These are phyloP conservation scores for Gymnoscopelus microlampas DNA, from an alignment of 2,797 vertebrate species.

Conservation along the genomic window DNA sequence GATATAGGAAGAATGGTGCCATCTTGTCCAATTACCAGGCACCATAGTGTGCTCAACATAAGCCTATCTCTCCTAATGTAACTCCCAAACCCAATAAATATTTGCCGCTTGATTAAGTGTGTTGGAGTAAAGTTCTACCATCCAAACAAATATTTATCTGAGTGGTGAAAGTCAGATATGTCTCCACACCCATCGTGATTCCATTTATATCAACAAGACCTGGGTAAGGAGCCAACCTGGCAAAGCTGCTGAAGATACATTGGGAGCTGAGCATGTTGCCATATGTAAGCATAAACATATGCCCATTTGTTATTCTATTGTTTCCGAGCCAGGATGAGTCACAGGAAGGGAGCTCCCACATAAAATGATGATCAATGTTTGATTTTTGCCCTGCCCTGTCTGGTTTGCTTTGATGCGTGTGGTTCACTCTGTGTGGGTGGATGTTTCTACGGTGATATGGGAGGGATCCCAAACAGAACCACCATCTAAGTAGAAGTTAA, in stretches of 20 bases:
- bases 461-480: too few relatives aligned
- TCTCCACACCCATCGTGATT: background rate
- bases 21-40: too few relatives aligned
- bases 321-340: constrained; percentile 39
- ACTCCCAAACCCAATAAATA: too few relatives aligned
- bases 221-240: constrained; percentile 5
- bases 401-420: background rate
- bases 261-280: constrained; percentile 37
- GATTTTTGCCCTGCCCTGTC: background rate
- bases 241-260: background rate
- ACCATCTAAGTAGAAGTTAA: too few relatives aligned
- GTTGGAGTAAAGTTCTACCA: background rate
- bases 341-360: constrained; percentile 40
- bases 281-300: constrained; percentile 33
- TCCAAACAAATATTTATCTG: constrained; percentile 17
- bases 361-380: constrained; percentile 23
- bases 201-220: constrained; percentile 35
- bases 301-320: background rate
- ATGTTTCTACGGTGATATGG: too few relatives aligned
- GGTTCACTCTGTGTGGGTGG: background rate
- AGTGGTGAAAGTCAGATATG: constrained; percentile 8
- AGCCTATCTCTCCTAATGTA: too few relatives aligned
- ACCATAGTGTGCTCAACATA: too few relatives aligned
- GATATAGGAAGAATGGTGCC: too few relatives aligned
- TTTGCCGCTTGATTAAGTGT: background rate